These are phyloP conservation scores for Galeruca laticollis DNA, from an alignment of 2,888 invertebrate genomes.

Conservation along the genomic window DNA sequence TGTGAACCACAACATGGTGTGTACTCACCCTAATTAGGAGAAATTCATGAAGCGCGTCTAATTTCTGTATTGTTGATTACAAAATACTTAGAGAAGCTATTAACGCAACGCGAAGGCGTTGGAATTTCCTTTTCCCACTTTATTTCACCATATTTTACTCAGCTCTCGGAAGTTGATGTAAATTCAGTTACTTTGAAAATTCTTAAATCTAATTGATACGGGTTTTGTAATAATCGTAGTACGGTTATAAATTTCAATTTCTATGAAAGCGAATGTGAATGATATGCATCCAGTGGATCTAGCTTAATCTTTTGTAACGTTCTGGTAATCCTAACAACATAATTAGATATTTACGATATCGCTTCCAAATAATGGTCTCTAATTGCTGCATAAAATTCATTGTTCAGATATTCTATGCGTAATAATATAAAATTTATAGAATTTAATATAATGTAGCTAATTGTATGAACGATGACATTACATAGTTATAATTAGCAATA, in stretches of 20 bases:
- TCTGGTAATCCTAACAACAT: neutral
- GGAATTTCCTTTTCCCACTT: slow-evolving; percentile 4
- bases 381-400: too few species aligned
- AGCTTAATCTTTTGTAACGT: neutral
- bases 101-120: neutral
- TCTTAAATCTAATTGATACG: slow-evolving; percentile 6
- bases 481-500: too few species aligned
- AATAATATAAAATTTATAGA: too few species aligned
- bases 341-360: neutral
- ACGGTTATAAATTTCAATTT: neutral
- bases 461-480: too few species aligned
- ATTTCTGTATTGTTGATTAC: slow-evolving; percentile 9
- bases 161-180: slow-evolving; percentile 2
- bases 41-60: slow-evolving; percentile 8
- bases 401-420: too few species aligned
- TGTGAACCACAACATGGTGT: slow-evolving; percentile 1
- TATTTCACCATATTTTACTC: neutral
- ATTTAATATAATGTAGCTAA: too few species aligned
- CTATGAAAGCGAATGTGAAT: neutral
- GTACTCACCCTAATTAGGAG: slow-evolving; percentile 5
- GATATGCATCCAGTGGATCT: neutral
- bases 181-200: slow-evolving; percentile 1
- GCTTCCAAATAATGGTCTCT: neutral
- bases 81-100: neutral
- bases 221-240: slow-evolving; percentile 8